Base-by-base conservation (phyloP, 2,113 vertebrate genomes). In the Anhinga rufa region DNA sequence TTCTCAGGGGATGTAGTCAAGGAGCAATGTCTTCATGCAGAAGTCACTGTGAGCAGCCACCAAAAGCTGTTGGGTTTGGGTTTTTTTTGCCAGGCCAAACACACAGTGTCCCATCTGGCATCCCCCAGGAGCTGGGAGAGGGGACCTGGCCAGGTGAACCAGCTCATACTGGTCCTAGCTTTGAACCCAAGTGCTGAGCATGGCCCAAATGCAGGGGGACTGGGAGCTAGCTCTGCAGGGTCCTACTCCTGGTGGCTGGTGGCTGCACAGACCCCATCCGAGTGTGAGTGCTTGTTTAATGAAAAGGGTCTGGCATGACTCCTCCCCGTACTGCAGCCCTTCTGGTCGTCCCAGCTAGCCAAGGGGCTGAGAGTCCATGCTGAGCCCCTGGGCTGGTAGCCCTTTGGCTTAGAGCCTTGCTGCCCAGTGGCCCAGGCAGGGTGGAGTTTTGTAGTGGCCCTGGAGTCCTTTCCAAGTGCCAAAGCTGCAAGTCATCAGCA, bases 341-440 rank as follows among this genome's bases (percentile, higher is more conserved):
- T 52, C 42, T 71, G 84, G 38, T 57, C 36, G 9, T 52, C 49
- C 44, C 1, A 1, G 40, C 34, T 48, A 64, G n/a, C 17, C 5
- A 12, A 66, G 64, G 29, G 34, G 5, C 25, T 2, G 1, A 22
- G 60, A 77, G 14, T 14, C 46, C 38, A 19, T 0, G 0, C 24
- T 58, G 54, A 75, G 51, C 28, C 44, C 26, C 38, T 69, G 31
- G 57, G 31, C 64, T 81, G 46, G 40, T 55, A 76, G 54, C 16
- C 52, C 4, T 54, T 31, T 52, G 61, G 48, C 49, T 74, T 46
- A 64, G 54, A 80, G 28, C 6, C 0, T 0, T 48, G n/a, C 61
- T 92, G 55, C 21, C 57, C 58, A 5, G 0, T 20, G 61, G 29
- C 24, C 25, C 2, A 2, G 38, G 36, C 58, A 77, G 74, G 32